Conservation (phyloP, 2,797 vertebrate genomes). For the Sebastes goodei region DNA sequence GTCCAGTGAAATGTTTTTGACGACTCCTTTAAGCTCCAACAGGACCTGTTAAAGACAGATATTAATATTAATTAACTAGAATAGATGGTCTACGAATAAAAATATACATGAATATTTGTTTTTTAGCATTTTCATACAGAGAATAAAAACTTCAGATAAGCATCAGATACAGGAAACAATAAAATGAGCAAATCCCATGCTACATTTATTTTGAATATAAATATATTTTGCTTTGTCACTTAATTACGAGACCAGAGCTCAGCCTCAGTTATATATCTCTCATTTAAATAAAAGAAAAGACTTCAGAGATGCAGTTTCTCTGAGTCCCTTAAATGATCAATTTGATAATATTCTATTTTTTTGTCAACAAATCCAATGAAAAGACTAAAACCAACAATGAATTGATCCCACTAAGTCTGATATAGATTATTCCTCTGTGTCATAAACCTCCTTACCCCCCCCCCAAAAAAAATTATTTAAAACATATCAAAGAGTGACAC, state of each 20-base stretch:
- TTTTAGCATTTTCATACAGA: background rate
- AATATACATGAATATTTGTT: background rate
- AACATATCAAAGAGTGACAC: background rate
- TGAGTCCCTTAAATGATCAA: no score
- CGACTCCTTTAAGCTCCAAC: slow-evolving; percentile 73
- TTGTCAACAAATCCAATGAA: no score
- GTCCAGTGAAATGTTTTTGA: slow-evolving; percentile 56
- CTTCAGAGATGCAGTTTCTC: no score
- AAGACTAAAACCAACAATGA: no score
- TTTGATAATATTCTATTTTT: background rate
- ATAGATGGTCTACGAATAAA: background rate
- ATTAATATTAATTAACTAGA: background rate
- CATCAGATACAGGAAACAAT: background rate
- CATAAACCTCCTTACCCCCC: background rate
- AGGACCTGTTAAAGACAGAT: slow-evolving; percentile 73
- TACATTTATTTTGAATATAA: no score
- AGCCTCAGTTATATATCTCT: background rate
- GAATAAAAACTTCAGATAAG: background rate
- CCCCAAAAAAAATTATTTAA: background rate
- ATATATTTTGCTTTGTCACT: background rate
- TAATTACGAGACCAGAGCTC: background rate
- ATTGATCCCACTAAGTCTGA: background rate
- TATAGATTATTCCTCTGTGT: background rate
- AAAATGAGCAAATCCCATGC: background rate
- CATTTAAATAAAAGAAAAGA: background rate